Evolutionary conservation across 2,113 vertebrate species (phyloP), one percentile per base, ranked within the genome.

Genomic region (Phylloscopus trochiloides): DNA sequence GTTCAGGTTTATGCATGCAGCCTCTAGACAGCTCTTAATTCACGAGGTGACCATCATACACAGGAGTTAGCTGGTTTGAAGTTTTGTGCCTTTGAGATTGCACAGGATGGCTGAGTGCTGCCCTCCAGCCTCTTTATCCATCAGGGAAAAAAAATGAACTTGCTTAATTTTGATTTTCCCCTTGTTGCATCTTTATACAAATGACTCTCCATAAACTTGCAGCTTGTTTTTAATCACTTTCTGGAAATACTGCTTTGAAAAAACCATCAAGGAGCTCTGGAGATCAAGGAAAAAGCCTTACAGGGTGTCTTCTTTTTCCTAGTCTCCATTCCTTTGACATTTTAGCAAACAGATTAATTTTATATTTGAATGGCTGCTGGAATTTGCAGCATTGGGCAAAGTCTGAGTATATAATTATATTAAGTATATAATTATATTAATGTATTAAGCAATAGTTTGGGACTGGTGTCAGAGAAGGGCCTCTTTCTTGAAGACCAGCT

Each of bases 161-260:
- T 92, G 28, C 36, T 91, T 71, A 48, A 71, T 86, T 92, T 28
- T 84, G 50, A 1, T 78, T 92, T 73, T 70, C 24, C 28, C 31
- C 32, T 29, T 73, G 48, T 93, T 94, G 32, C 24, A 50, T 66
- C 57, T 81, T 91, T 74, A 63, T 61, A 65, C 62, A 88, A 90
- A 68, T 57, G 57, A 45, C 31, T 87, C 15, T 73, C 48, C 19
- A 24, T 71, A 59, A 81, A 68, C 50, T 88, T 67, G 18, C 12
- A 62, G 40, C 62, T 91, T 92, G 83, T 94, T 94, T 97, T 92
- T 88, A 90, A 91, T 91, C 45, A 81, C 51, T 88, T 94, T 50
- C 45, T 94, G 74, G 65, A 75, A 88, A 52, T 57, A 28, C 17
- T 59, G 22, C 45, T 88, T 88, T 63, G 43, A 72, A 79, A 84